Conservation (phyloP, 2,888 invertebrate genomes). For the Cremastinae sp. region DNA sequence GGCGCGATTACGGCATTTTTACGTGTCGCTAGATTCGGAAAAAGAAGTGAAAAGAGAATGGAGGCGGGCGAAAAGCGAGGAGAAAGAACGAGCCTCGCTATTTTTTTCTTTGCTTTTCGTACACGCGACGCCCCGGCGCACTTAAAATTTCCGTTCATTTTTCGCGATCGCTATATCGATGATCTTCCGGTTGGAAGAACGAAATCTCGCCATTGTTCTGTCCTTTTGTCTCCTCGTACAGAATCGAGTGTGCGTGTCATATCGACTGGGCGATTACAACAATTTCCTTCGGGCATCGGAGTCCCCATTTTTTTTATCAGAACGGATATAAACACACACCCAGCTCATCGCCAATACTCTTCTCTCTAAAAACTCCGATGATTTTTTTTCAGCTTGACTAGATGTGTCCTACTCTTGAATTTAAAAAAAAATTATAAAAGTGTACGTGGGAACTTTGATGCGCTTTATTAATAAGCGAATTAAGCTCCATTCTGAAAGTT, state of each 20-base stretch:
- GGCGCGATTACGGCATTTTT: conserved; percentile 60
- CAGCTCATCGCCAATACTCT: too few species aligned
- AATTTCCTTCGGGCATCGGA: conserved; percentile 47
- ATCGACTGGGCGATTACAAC: conserved; percentile 8
- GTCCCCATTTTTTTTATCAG: not conserved
- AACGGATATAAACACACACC: too few species aligned
- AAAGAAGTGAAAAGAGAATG: conserved; percentile 28
- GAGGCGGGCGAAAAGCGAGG: conserved; percentile 21
- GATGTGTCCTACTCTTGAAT: too few species aligned
- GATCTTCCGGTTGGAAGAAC: conserved; percentile 52
- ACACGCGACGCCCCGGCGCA: conserved; percentile 35
- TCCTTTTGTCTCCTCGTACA: not conserved
- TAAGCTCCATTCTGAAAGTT: too few species aligned
- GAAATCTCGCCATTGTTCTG: conserved; percentile 51
- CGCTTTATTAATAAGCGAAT: too few species aligned
- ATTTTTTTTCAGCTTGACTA: too few species aligned
- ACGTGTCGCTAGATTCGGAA: conserved; percentile 37
- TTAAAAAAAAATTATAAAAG: too few species aligned
- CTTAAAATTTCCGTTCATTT: conserved; percentile 29
- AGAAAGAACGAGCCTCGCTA: conserved; percentile 2
- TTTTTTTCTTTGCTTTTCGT: conserved; percentile 55
- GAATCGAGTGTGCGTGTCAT: not conserved
- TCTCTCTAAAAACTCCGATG: too few species aligned
- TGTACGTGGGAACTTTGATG: not conserved
- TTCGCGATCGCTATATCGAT: conserved; percentile 62